Evolutionary conservation across 2,113 vertebrate genomes (phyloP), one percentile per base, ranked within the genome.

Genomic region (Oncorhynchus gorbuscha): DNA sequence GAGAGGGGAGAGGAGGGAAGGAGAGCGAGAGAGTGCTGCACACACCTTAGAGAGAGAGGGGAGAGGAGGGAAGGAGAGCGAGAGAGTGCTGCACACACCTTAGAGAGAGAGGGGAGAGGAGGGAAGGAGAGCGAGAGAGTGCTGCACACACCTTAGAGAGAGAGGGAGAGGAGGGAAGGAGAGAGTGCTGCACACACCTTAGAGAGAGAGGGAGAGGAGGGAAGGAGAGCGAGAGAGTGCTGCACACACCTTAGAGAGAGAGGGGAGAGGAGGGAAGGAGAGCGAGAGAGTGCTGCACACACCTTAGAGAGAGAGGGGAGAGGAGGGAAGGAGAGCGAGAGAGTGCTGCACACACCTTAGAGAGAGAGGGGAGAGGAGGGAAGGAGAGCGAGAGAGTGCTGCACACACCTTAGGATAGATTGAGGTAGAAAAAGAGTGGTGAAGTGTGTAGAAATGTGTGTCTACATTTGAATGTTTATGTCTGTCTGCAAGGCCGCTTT

Each of bases 381-480:
- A 28, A 28, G 28, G 28, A 28, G 28, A 28, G 28, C 0, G 28
- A 28, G 28, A 28, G 28, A 28, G 28, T 62, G 20, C 51, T 58
- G 11, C 39, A 45, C 16, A 20, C 13, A 58, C 11, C 64, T 9
- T 13, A 12, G 61, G 70, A 61, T 24, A 39, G 45, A 49, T 20
- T 22, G 45, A 12, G 24, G 48, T 7, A 14, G 18, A 39, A 8
- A 16, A 13, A 18, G 13, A 55, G 28, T 26, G 22, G 39, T 62
- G 32, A n/a, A 62, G n/a, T 55, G 71, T 58, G 48, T 72, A 26
- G 28, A 65, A 30, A 75, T n/a, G 22, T 78, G 45, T 39, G 59
- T 69, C 30, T 59, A 55, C 24, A 51, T 39, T 32, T 64, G 72
- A n/a, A 39, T 64, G 72, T 35, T 64, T 69, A 65, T 68, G 73